phyloP scores from a whole-genome alignment of 2,797 vertebrate species.

The Epinephelus awoara region DNA sequence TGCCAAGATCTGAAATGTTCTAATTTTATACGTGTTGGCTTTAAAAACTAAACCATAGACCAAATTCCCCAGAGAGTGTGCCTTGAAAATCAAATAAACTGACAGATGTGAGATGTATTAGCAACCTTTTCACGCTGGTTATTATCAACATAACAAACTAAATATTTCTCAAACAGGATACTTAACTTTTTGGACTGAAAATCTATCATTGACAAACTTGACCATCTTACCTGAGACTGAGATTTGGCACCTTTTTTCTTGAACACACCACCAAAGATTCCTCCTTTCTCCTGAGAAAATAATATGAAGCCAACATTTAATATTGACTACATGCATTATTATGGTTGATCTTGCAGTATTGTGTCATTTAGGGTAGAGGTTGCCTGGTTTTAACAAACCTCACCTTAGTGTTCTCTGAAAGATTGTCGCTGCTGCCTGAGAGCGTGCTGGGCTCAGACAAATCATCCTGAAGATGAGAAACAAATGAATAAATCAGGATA shows the following conservation, averaged over 20 bases:
- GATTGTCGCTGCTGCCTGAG: slow-evolving; percentile 64
- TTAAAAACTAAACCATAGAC: not conserved
- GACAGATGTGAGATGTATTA: not conserved
- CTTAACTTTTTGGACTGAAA: not conserved
- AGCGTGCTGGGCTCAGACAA: slow-evolving; percentile 41
- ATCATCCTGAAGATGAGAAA: slow-evolving; percentile 48
- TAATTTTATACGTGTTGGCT: not conserved
- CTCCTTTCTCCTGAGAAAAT: slow-evolving; percentile 70
- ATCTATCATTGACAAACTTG: not conserved
- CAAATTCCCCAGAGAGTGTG: not conserved
- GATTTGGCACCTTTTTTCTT: slow-evolving; percentile 59
- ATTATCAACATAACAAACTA: not conserved
- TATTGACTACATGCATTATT: not conserved
- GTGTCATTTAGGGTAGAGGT: not conserved
- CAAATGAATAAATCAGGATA: not conserved
- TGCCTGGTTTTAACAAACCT: not conserved
- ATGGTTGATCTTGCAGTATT: not conserved
- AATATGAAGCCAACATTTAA: not conserved
- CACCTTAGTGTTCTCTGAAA: slow-evolving; percentile 60
- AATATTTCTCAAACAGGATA: not conserved
- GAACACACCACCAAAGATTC: slow-evolving; percentile 72
- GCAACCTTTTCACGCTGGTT: too few species aligned
- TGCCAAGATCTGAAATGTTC: too few species aligned
- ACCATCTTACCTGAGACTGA: slow-evolving; percentile 64
- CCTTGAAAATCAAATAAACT: not conserved